Base-by-base conservation (phyloP, 2,797 vertebrate species). In the Lepus oiostolus region DNA sequence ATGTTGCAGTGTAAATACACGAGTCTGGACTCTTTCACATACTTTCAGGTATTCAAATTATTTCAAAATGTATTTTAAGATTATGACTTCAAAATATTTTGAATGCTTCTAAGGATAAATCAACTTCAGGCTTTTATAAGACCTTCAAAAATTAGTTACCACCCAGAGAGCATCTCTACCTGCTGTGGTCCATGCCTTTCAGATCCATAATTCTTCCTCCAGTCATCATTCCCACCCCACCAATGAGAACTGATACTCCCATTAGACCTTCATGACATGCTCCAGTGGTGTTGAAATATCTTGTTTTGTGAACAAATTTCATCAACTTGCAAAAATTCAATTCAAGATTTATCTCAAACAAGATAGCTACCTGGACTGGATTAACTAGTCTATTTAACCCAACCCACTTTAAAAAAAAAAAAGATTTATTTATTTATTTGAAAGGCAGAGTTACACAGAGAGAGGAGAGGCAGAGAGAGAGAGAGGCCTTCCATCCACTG, bases 21-120 rank as follows among this genome's bases (percentile, higher is more conserved):
- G 68, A 84, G 93, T 81, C 97, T 97, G 96, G 97, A 97, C 90
- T 97, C 83, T 92, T 92, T 97, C 96, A 96, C 96, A 96, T 82
- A 76, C 80, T 85, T 92, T 95, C 95, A 97, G 97, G 92, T 96
- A 94, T 97, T 96, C 90, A 96, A 96, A 96, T 96, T 90, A 97
- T 96, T 97, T 96, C 38, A 85, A 92, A 97, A 92, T 65, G 35
- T 84, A 85, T 81, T 91, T 94, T 93, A 91, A 94, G 84, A 96
- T 82, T 71, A 96, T 76, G 60, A 42, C 94, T 85, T 85, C 32
- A 60, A 77, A 90, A 71, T 81, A 95, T 72, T 93, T 84, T 74
- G 67, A 95, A 88, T 32, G 22, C 30, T 70, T 38, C 52, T 76
- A 60, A 79, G 75, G 70, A 96, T 94, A 93, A 95, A 88, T 91